A percentile compares a stretch with the other conserved stretches of the same genome.
Evolutionary conservation across 2,888 invertebrate genomes (phyloP).

Genomic region (Cerceris rybyensis): DNA sequence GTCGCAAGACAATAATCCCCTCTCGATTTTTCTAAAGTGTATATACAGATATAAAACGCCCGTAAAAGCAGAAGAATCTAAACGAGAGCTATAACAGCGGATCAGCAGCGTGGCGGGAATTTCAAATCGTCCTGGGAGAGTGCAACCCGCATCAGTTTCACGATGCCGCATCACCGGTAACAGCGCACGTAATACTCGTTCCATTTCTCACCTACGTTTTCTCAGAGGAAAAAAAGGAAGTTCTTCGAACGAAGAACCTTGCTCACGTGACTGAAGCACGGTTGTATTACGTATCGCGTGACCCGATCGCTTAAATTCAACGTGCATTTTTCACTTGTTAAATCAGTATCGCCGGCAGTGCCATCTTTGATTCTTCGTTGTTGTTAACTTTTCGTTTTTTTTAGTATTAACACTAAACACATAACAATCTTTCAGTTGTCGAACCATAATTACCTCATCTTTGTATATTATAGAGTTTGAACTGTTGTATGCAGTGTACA

Average conservation of each 20-base stretch:
- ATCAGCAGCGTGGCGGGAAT: slow-evolving; percentile 8
- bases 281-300: slow-evolving; percentile 32
- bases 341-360: background rate
- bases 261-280: background rate
- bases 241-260: background rate
- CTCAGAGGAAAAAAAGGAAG: background rate
- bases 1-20: too few relatives aligned
- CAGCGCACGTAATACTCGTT: background rate
- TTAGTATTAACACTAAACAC: slow-evolving; percentile 15
- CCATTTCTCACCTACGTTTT: background rate
- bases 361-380: background rate
- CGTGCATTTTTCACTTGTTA: background rate
- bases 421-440: too few relatives aligned
- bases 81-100: background rate
- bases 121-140: background rate
- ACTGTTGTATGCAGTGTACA: too few relatives aligned
- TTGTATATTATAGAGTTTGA: too few relatives aligned
- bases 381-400: background rate
- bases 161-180: background rate
- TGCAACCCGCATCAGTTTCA: background rate
- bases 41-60: background rate
- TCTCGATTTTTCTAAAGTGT: background rate
- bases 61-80: background rate
- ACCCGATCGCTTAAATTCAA: slow-evolving; percentile 31
- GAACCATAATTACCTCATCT: too few relatives aligned